A percentile compares a stretch with the other conserved stretches of the same genome.
Conservation (phyloP, 2,797 vertebrate species). For the Chelidonichthys spinosus region DNA sequence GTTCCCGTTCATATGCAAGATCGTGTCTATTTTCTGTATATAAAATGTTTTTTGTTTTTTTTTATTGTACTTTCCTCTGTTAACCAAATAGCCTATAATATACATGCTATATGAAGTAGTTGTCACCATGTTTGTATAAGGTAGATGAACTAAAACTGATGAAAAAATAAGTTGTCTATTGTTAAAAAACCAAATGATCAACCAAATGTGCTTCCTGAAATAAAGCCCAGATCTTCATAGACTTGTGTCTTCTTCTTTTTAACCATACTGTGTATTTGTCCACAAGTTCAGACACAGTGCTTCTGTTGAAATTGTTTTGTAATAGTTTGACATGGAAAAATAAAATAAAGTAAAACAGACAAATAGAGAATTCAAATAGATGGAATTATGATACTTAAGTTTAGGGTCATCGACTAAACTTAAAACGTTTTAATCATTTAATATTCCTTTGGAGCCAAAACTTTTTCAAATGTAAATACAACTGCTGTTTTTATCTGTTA, state of each 20-base stretch:
- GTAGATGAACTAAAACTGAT: conserved; percentile 73
- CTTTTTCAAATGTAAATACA: too few relatives aligned
- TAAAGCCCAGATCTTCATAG: conserved; percentile 70
- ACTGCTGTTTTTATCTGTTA: too few relatives aligned
- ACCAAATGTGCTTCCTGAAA: conserved; percentile 72
- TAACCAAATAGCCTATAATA: conserved; percentile 79
- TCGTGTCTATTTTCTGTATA: conserved; percentile 77
- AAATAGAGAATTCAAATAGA: background rate
- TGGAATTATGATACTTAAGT: background rate
- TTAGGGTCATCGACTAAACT: too few relatives aligned
- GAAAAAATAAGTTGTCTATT: conserved; percentile 71
- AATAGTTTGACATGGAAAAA: background rate
- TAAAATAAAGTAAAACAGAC: background rate
- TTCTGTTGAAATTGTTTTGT: background rate
- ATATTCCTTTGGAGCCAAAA: too few relatives aligned
- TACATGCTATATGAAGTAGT: conserved; percentile 84
- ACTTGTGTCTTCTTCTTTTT: conserved; percentile 22
- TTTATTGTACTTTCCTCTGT: conserved; percentile 73
- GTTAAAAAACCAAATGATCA: conserved; percentile 71
- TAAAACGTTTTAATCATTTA: too few relatives aligned
- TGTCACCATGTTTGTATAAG: conserved; percentile 77
- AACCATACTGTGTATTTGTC: background rate
- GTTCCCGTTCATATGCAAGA: conserved; percentile 68
- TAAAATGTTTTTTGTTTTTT: conserved; percentile 75
- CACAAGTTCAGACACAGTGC: background rate